These are phyloP conservation scores for Ochropleura plecta DNA, from an alignment of 2,888 invertebrate species.

Conservation along the genomic window DNA sequence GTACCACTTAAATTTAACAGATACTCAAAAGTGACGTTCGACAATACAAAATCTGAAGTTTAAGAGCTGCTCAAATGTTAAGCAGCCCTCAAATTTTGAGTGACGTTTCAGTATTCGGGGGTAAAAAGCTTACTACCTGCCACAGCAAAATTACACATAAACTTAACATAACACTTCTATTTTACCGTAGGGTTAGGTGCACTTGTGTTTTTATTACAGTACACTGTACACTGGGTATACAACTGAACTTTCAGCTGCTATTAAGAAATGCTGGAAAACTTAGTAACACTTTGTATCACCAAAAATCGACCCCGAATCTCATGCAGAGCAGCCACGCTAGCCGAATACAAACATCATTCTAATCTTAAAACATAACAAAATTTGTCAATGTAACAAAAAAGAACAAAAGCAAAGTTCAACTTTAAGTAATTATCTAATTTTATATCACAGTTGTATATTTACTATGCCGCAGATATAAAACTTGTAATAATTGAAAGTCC, in stretches of 20 bases:
- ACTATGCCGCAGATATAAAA: neutral
- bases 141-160: no score
- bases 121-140: no score
- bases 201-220: neutral
- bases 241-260: neutral
- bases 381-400: neutral
- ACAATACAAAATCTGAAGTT: no score
- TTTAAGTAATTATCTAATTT: constrained; percentile 1
- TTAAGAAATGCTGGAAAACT: neutral
- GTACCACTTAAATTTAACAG: no score
- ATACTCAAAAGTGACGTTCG: no score
- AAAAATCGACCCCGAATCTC: neutral
- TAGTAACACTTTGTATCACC: neutral
- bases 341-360: neutral
- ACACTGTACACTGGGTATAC: neutral
- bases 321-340: neutral
- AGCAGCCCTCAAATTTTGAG: no score
- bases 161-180: neutral
- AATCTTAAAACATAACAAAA: neutral
- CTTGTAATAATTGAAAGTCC: neutral
- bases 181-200: neutral
- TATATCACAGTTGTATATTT: neutral
- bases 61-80: no score
- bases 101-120: no score
- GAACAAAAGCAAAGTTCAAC: neutral